These are phyloP conservation scores for Nixonia krombeini DNA, from an alignment of 1,140 invertebrate genomes.

Conservation along the genomic window DNA sequence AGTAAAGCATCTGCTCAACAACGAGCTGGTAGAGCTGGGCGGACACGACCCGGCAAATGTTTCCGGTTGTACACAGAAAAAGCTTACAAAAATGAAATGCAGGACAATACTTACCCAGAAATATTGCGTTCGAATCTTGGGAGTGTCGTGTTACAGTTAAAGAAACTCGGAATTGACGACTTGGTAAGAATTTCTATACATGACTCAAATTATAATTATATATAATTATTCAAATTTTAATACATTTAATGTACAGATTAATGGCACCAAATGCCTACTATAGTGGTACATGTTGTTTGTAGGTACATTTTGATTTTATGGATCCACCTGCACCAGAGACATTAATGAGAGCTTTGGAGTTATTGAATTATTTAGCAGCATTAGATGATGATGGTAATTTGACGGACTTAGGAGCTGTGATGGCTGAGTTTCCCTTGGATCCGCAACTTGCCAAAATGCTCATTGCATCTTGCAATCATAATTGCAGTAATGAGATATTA, in stretches of 20 bases:
- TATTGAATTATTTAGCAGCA: conserved; percentile 97
- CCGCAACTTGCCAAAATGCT: conserved; percentile 99
- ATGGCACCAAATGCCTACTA: conserved; percentile 1
- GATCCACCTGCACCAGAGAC: conserved; percentile 99
- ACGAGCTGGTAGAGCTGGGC: conserved; percentile 95
- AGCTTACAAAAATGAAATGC: conserved; percentile 99
- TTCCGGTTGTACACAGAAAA: conserved; percentile 99
- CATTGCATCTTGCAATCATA: conserved; percentile 96
- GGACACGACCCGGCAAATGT: conserved; percentile 98
- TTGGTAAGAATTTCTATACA: conserved; percentile 76
- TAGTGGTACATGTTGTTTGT: conserved; percentile 5
- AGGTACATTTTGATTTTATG: conserved; percentile 99
- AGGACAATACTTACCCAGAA: conserved; percentile 99
- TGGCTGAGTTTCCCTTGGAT: conserved; percentile 99
- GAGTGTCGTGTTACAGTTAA: conserved; percentile 97
- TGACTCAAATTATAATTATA: no score
- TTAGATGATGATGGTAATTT: conserved; percentile 97
- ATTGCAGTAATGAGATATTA: conserved; percentile 99
- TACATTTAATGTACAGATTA: conserved; percentile 4
- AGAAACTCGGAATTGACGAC: conserved; percentile 99
- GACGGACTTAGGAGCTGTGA: conserved; percentile 96
- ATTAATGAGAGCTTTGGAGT: conserved; percentile 97
- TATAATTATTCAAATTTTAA: no score
- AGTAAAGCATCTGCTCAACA: conserved; percentile 99
- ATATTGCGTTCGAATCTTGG: conserved; percentile 97